Conservation (phyloP, 2,888 invertebrate species). For the Torymus auratus region DNA sequence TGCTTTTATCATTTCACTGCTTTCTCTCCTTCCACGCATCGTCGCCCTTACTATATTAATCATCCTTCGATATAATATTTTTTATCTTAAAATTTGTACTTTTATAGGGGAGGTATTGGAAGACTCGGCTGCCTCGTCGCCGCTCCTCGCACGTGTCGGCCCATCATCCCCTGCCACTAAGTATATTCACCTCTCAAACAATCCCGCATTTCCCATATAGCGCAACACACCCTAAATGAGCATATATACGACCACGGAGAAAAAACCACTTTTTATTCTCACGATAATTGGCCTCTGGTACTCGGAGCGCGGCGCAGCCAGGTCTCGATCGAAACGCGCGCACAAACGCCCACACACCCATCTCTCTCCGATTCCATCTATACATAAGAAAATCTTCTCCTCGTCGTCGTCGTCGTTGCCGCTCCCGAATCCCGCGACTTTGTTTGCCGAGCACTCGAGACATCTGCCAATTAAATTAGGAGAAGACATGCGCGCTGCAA, state of each 20-base stretch:
- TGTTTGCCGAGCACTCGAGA: conserved; percentile 66
- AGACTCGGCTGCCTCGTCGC: conserved; percentile 66
- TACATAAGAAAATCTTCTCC: neutral
- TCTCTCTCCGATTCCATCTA: neutral
- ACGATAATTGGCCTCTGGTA: conserved; percentile 60
- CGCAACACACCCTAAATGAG: no score
- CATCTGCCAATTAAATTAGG: conserved; percentile 71
- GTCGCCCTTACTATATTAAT: conserved; percentile 65
- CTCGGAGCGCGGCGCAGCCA: conserved; percentile 65
- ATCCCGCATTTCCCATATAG: no score
- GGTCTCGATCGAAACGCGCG: conserved; percentile 64
- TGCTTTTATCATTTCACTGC: conserved; percentile 55
- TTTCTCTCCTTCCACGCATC: conserved; percentile 55
- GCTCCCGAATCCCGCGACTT: neutral
- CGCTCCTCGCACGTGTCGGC: no score
- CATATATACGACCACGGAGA: no score
- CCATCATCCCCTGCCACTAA: no score
- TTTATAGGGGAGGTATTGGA: conserved; percentile 74
- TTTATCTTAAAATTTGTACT: conserved; percentile 76
- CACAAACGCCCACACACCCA: conserved; percentile 18
- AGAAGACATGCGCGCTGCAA: neutral
- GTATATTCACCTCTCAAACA: no score
- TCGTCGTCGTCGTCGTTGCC: neutral
- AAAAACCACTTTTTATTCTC: conserved; percentile 59
- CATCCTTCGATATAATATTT: conserved; percentile 72